These are phyloP conservation scores for Dinomys branickii DNA, from an alignment of 2,113 vertebrate genomes.

Conservation along the genomic window DNA sequence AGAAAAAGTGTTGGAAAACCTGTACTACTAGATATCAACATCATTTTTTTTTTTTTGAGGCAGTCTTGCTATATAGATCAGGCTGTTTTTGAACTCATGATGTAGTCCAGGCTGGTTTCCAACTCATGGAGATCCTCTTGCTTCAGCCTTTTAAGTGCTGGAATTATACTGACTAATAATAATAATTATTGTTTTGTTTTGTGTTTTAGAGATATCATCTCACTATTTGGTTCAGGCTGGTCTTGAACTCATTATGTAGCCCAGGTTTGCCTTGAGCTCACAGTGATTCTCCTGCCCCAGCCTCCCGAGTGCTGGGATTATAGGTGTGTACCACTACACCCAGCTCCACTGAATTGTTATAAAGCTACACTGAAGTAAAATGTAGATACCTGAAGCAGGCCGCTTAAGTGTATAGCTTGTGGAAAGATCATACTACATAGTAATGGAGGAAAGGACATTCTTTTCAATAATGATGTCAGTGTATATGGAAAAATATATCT, in stretches of 20 bases:
- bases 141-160: background rate
- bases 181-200: background rate
- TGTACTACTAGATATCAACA: background rate
- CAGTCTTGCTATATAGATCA: too few species aligned
- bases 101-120: background rate
- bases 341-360: background rate
- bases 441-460: background rate
- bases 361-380: background rate
- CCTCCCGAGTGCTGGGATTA: background rate
- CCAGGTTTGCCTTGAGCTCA: background rate
- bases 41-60: too few species aligned
- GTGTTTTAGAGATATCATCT: background rate
- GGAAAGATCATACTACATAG: background rate
- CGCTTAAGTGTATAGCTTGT: background rate
- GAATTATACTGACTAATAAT: background rate
- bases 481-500: background rate
- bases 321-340: background rate
- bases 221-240: background rate
- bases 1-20: background rate
- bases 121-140: background rate
- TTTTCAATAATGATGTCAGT: background rate
- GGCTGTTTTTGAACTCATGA: background rate
- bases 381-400: background rate
- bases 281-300: background rate
- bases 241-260: background rate